Conservation (phyloP, 2,797 vertebrate genomes). For the Dryobates pubescens region DNA sequence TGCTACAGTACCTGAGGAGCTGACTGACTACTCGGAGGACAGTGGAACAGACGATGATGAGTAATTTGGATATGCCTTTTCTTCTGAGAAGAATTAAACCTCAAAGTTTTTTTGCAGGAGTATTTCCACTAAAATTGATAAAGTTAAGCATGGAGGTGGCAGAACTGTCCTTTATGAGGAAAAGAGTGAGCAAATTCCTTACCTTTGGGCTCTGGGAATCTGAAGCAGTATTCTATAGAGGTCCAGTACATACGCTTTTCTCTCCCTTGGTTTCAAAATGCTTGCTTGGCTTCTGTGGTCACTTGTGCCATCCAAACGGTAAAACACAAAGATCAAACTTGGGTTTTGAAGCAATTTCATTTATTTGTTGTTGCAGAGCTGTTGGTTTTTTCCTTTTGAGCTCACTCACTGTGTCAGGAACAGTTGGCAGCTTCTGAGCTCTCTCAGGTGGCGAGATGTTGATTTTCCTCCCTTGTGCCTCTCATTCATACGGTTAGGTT, state of each 20-base stretch:
- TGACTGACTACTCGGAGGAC: not conserved
- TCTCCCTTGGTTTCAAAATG: not conserved
- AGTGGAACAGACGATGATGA: constrained; percentile 66
- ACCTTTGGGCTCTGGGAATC: not conserved
- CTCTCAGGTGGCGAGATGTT: not conserved
- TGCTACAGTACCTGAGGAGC: not conserved
- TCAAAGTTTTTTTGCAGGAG: not conserved
- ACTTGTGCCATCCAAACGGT: not conserved
- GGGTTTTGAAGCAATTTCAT: not conserved
- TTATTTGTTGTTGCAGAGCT: not conserved
- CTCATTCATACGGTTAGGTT: too few species aligned
- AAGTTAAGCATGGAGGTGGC: not conserved
- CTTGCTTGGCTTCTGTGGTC: not conserved
- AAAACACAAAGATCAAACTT: not conserved
- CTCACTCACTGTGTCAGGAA: not conserved
- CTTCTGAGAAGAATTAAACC: not conserved
- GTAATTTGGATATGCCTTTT: not conserved
- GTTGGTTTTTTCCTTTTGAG: not conserved
- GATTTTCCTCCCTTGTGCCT: not conserved
- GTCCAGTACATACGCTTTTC: not conserved
- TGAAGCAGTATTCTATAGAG: not conserved
- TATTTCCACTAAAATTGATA: not conserved
- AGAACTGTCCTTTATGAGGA: not conserved
- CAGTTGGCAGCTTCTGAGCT: not conserved
- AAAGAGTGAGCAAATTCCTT: not conserved